Percentiles rank a stretch among this genome's conserved stretches.
These are phyloP conservation scores for Luffia ferchaultella DNA, from an alignment of 2,888 invertebrate species.

Conservation along the genomic window DNA sequence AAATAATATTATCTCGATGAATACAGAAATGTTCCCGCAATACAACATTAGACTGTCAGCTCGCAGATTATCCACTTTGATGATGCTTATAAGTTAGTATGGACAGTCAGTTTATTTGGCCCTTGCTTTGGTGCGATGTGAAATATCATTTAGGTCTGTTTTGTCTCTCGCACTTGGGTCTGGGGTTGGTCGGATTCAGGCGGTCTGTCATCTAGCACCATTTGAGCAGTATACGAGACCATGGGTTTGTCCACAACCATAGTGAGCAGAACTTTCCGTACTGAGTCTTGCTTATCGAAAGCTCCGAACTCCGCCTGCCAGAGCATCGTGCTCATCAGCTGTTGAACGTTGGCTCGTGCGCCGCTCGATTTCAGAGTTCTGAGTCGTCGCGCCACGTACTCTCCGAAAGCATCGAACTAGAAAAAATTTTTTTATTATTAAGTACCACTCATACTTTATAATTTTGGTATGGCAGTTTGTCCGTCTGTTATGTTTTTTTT, in stretches of 20 bases:
- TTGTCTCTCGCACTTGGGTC: no score
- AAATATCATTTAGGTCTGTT: no score
- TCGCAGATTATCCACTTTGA: no score
- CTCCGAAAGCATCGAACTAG: slow-evolving; percentile 32
- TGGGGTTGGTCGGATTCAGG: neutral
- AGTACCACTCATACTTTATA: no score
- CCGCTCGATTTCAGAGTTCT: slow-evolving; percentile 38
- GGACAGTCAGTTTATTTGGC: no score
- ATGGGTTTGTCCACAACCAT: neutral
- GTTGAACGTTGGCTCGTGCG: slow-evolving; percentile 47
- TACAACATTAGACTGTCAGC: no score
- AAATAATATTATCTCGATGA: no score
- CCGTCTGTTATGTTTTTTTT: slow-evolving; percentile 19
- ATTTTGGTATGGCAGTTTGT: no score
- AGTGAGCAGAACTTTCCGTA: neutral
- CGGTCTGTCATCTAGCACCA: neutral
- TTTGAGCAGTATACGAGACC: neutral
- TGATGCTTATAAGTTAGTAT: no score
- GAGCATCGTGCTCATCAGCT: slow-evolving; percentile 48
- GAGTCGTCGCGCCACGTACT: slow-evolving; percentile 51
- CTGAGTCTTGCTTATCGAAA: slow-evolving; percentile 24
- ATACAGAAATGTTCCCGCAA: no score
- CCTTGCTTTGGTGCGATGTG: no score
- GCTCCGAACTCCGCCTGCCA: slow-evolving; percentile 56
- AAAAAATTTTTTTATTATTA: no score